Percentiles rank a stretch among this genome's conserved stretches.
These are phyloP conservation scores for Poecilia picta DNA, from an alignment of 2,797 vertebrate species.

Conservation along the genomic window DNA sequence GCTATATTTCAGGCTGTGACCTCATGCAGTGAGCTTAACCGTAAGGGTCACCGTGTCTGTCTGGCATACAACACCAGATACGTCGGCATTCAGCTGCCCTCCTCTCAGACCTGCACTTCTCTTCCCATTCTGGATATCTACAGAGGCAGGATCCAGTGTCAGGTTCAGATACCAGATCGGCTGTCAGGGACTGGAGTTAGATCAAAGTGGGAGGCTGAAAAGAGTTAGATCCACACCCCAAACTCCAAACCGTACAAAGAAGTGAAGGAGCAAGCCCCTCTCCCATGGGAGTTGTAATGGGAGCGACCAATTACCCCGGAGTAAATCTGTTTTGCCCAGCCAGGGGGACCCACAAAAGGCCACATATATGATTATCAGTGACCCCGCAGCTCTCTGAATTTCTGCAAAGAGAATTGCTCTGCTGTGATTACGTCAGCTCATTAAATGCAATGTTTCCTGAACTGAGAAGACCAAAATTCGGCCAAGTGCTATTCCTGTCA, in stretches of 20 bases:
- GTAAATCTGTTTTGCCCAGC: constrained; percentile 52
- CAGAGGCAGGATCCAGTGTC: constrained; percentile 66
- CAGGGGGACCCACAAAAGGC: constrained; percentile 21
- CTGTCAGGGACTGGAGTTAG: constrained; percentile 69
- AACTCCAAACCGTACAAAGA: constrained; percentile 75
- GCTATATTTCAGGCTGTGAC: constrained; percentile 44
- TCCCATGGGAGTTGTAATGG: constrained; percentile 73
- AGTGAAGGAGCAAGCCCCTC: constrained; percentile 54
- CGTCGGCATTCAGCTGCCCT: constrained; percentile 46
- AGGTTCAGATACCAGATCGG: constrained; percentile 71
- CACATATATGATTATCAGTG: constrained; percentile 2
- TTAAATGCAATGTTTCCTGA: constrained; percentile 12
- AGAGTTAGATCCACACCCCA: constrained; percentile 76
- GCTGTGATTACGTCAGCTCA: background rate
- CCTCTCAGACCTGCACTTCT: constrained; percentile 59
- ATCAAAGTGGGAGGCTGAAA: constrained; percentile 80
- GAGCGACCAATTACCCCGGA: constrained; percentile 61
- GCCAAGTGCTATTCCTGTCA: constrained; percentile 14
- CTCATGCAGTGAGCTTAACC: constrained; percentile 57
- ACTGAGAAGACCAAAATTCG: constrained; percentile 18
- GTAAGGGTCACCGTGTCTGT: constrained; percentile 56
- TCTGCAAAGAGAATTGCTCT: background rate
- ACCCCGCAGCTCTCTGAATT: background rate
- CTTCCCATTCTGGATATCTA: constrained; percentile 62
- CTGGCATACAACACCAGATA: constrained; percentile 66